phyloP scores from a whole-genome alignment of 2,797 vertebrate species.

The Alcedo quadribrachys region DNA sequence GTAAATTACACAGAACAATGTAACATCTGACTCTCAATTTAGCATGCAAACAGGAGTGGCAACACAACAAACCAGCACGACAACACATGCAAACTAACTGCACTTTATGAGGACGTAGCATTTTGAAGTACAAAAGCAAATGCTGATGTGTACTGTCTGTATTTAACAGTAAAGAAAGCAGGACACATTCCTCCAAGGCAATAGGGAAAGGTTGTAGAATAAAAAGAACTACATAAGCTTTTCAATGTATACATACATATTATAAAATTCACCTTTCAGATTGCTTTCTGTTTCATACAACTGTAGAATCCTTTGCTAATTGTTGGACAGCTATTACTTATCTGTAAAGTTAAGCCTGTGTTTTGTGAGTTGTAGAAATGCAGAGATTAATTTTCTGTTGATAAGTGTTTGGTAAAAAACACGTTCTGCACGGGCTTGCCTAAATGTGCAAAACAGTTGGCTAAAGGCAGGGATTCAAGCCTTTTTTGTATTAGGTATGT shows the following conservation, averaged over 20 bases:
- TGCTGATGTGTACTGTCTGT: background rate
- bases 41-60: background rate
- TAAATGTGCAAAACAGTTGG: background rate
- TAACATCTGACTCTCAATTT: background rate
- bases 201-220: background rate
- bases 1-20: background rate
- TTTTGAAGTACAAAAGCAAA: background rate
- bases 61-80: background rate
- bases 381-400: constrained; percentile 15
- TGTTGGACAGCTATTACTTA: background rate
- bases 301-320: background rate
- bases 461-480: background rate
- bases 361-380: background rate
- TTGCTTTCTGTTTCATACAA: background rate
- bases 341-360: background rate
- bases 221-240: background rate
- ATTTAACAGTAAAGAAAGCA: background rate
- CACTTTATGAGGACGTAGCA: background rate
- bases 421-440: background rate
- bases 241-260: background rate
- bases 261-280: background rate
- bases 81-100: background rate
- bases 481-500: background rate
- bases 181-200: background rate
- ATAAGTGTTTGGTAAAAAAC: background rate